Conservation (phyloP, 2,888 invertebrate genomes). For the Sesia apiformis region DNA sequence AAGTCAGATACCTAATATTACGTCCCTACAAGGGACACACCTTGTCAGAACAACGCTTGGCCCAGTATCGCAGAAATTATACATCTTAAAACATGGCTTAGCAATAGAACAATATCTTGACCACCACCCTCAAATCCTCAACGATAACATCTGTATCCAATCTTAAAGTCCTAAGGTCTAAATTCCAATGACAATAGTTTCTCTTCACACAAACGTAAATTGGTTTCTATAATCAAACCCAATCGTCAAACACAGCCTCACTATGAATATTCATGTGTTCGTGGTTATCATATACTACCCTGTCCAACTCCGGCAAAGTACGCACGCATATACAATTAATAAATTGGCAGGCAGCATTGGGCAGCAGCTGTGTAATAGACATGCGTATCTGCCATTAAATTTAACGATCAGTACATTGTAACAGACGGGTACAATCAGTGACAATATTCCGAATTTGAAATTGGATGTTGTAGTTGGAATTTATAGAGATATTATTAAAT, state of each 20-base stretch:
- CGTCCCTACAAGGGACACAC: no score
- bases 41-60: no score
- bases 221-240: slow-evolving; percentile 31
- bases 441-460: background rate
- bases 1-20: no score
- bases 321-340: slow-evolving; percentile 57
- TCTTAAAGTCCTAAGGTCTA: background rate
- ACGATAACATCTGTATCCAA: no score
- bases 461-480: no score
- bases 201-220: background rate
- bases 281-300: slow-evolving; percentile 50
- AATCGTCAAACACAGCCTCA: slow-evolving; percentile 33
- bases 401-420: slow-evolving; percentile 56
- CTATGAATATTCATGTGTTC: slow-evolving; percentile 51
- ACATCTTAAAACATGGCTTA: no score
- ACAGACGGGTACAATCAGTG: slow-evolving; percentile 29
- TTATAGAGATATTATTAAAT: no score
- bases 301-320: slow-evolving; percentile 56
- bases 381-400: slow-evolving; percentile 50
- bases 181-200: background rate
- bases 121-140: no score
- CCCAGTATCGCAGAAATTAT: no score
- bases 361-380: slow-evolving; percentile 43
- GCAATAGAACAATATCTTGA: no score
- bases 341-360: slow-evolving; percentile 57